Base-by-base conservation (phyloP, 2,888 invertebrate species). In the Cheilosia vulpina region DNA sequence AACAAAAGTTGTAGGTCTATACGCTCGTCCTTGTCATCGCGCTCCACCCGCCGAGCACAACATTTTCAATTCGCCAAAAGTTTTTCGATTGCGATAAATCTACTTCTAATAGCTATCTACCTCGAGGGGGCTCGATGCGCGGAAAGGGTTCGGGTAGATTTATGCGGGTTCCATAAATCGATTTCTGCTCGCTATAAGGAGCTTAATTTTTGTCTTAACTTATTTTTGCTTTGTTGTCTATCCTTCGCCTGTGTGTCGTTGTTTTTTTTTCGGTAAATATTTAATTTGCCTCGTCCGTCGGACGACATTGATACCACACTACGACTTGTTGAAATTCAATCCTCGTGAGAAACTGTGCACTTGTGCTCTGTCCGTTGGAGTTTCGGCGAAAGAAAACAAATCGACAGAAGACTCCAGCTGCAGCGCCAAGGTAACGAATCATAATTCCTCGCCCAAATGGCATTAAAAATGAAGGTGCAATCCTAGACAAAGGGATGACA, bases 321-420 rank as follows among this genome's bases (percentile, higher is more conserved):
- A 66, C 57, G 88, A 89, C 89, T 89, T 90, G 89, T 89, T 89
- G 90, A 89, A 90, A 89, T 89, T 90, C 88, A 90, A 91, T 91
- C 91, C 89, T 88, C 91, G 91, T 91, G 91, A 89, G 91, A 91
- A 90, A 63, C 87, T 71, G 87, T 82, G 88, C 91, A 91, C 90
- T 90, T 91, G 91, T 80, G 38, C 13, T 38, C 38, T 13, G 50
- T 68, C 41, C 63, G 50, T 43, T 57, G 57, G 73, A 68, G 11
- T 66, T 41, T 53, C 73, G 63, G 68, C 52, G 63, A 45, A 45
- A 57, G 15, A 24, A 41, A 21, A 52, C 15, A 52, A 47, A 57
- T 63, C 65, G 76, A 66, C 60, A 19, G 13, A 58, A 34, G 50
- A 76, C 66, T 76, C 47, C 62, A 81, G 50, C 73, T 72, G 63